Evolutionary conservation across 2,888 invertebrate genomes (phyloP).

Genomic region (Aspidiotus destructor): DNA sequence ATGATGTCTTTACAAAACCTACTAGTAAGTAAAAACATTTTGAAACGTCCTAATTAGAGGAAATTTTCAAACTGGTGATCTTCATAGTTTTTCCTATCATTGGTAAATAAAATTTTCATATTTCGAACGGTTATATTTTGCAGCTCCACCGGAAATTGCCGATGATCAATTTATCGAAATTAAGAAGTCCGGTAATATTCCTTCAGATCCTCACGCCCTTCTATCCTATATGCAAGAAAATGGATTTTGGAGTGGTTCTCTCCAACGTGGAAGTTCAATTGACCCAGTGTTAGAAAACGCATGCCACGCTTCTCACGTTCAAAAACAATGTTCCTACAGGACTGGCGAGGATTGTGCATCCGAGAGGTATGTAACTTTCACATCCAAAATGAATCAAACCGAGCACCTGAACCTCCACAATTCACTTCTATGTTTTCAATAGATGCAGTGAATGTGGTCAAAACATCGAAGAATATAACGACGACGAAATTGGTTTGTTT

Average conservation of each 20-base stretch:
- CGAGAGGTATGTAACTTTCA: conserved; percentile 45
- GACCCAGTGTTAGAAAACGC: conserved; percentile 44
- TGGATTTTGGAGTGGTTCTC: conserved; percentile 28
- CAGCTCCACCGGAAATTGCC: conserved; percentile 1
- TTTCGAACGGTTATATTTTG: neutral
- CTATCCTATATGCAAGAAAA: conserved; percentile 25
- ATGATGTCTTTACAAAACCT: conserved; percentile 21
- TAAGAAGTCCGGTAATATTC: conserved; percentile 23
- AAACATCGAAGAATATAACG: conserved; percentile 82
- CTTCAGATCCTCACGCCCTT: conserved; percentile 22
- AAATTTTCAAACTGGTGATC: too few species aligned
- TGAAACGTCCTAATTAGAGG: too few species aligned
- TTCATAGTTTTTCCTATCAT: too few species aligned
- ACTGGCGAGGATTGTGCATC: conserved; percentile 63
- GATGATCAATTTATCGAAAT: neutral
- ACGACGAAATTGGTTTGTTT: conserved; percentile 89
- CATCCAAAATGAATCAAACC: neutral
- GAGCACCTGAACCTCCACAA: neutral
- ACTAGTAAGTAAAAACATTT: too few species aligned
- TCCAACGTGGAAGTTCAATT: conserved; percentile 37
- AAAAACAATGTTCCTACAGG: conserved; percentile 54
- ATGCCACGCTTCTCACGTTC: conserved; percentile 47
- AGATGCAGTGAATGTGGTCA: conserved; percentile 83
- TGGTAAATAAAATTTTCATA: too few species aligned
- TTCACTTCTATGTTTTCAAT: conserved; percentile 16